A percentile compares a stretch with the other conserved stretches of the same genome.
These are phyloP conservation scores for Xanthorhoe spadicearia DNA, from an alignment of 2,888 invertebrate genomes.

Conservation along the genomic window DNA sequence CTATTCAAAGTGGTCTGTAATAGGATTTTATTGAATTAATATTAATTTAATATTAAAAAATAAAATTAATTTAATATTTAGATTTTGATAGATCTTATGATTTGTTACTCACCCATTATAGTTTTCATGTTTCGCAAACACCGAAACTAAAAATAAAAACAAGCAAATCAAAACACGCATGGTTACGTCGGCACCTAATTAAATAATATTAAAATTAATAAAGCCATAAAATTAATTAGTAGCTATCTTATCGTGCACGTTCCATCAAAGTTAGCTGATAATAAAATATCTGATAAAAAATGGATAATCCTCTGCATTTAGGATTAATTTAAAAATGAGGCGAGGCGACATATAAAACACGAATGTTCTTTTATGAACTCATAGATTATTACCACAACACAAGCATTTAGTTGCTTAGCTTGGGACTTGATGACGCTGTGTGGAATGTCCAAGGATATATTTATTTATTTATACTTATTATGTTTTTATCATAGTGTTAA, in stretches of 20 bases:
- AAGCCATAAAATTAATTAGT: slow-evolving; percentile 4
- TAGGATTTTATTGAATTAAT: too few species aligned
- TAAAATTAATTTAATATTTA: too few species aligned
- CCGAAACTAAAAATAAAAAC: slow-evolving; percentile 49
- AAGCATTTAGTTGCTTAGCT: too few species aligned
- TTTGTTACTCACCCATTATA: slow-evolving; percentile 54
- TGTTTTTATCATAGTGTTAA: too few species aligned
- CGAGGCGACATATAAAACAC: too few species aligned
- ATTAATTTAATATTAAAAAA: too few species aligned
- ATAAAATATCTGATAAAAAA: background rate
- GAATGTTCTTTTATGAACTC: too few species aligned
- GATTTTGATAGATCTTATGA: background rate
- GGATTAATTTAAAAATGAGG: background rate
- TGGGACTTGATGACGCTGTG: too few species aligned
- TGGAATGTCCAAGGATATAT: too few species aligned
- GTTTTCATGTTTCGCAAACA: slow-evolving; percentile 57
- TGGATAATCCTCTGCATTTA: background rate
- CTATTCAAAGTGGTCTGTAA: too few species aligned
- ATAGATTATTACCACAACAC: too few species aligned
- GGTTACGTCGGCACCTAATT: slow-evolving; percentile 18
- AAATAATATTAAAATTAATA: slow-evolving; percentile 19
- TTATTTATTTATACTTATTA: too few species aligned
- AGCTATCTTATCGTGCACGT: slow-evolving; percentile 33
- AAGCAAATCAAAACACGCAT: slow-evolving; percentile 46
- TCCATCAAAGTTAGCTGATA: slow-evolving; percentile 29